These are phyloP conservation scores for Campylomormyrus tamandua DNA, from an alignment of 2,113 vertebrate species.

Conservation along the genomic window DNA sequence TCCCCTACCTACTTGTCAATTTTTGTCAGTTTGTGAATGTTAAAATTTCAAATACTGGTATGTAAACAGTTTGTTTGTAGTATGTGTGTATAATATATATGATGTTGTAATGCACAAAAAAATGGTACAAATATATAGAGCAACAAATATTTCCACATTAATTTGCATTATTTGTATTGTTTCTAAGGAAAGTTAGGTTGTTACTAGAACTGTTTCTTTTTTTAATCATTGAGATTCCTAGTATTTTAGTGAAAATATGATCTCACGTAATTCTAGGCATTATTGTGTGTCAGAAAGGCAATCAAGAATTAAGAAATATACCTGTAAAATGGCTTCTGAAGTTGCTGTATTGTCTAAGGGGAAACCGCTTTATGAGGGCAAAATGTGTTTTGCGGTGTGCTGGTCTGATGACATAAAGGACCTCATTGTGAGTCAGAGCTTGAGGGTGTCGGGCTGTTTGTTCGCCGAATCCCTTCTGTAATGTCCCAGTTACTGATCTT, in stretches of 20 bases:
- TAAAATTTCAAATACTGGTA: not conserved
- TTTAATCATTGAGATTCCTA: not conserved
- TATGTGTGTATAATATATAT: not conserved
- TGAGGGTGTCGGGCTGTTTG: not conserved
- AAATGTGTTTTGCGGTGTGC: not conserved
- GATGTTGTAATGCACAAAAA: not conserved
- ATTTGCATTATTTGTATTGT: conserved; percentile 37
- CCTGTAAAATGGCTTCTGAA: not conserved
- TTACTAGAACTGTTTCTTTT: conserved; percentile 40
- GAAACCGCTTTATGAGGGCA: not conserved
- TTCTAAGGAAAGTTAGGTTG: not conserved
- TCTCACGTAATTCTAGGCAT: not conserved
- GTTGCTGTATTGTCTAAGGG: not conserved
- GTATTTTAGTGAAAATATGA: not conserved
- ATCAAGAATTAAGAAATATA: not conserved
- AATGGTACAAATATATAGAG: conserved; percentile 32
- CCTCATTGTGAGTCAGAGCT: not conserved
- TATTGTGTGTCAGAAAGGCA: not conserved
- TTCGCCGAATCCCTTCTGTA: not conserved
- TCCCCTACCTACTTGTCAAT: not conserved
- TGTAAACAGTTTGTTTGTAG: not conserved
- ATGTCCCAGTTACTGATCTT: not conserved
- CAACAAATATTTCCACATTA: conserved; percentile 38
- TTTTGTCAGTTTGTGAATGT: not conserved
- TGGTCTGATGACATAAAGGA: not conserved